These are phyloP conservation scores for Rhipidura dahli DNA, from an alignment of 2,113 vertebrate genomes.

Conservation along the genomic window DNA sequence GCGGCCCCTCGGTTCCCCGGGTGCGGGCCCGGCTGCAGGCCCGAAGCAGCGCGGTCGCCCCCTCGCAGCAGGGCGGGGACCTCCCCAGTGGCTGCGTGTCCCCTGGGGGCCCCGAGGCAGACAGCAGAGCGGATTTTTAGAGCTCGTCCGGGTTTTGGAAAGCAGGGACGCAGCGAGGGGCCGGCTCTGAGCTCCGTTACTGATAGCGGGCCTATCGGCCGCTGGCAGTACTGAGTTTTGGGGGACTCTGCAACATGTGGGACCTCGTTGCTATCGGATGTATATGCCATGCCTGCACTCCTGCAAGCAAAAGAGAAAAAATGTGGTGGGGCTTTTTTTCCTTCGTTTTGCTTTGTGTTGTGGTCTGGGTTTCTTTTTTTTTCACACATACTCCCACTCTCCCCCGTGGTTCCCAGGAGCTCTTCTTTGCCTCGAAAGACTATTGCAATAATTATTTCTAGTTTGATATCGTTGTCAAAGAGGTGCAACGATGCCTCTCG, in stretches of 20 bases:
- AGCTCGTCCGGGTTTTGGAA: background rate
- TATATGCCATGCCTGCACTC: background rate
- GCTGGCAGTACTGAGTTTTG: background rate
- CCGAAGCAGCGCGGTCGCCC: accelerated
- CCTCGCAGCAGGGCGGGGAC: background rate
- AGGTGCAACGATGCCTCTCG: slow-evolving; percentile 20
- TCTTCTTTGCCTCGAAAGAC: background rate
- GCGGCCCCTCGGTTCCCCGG: background rate
- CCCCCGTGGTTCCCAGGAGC: background rate
- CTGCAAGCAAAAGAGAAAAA: background rate
- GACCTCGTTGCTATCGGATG: background rate
- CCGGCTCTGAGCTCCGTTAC: too few species aligned
- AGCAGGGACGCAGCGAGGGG: background rate
- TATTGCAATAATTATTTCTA: slow-evolving; percentile 54
- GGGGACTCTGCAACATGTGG: background rate
- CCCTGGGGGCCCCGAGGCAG: background rate
- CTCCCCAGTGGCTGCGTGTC: background rate
- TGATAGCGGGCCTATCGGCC: background rate
- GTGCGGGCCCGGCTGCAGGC: background rate
- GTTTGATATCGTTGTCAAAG: slow-evolving; percentile 67
- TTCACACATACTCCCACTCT: background rate
- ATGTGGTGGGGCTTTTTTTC: background rate
- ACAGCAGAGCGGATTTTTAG: background rate
- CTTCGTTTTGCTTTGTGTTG: background rate
- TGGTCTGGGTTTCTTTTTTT: background rate